Evolutionary conservation across 2,113 vertebrate species (phyloP), one percentile per base, ranked within the genome.

Genomic region (Onychostoma macrolepis): DNA sequence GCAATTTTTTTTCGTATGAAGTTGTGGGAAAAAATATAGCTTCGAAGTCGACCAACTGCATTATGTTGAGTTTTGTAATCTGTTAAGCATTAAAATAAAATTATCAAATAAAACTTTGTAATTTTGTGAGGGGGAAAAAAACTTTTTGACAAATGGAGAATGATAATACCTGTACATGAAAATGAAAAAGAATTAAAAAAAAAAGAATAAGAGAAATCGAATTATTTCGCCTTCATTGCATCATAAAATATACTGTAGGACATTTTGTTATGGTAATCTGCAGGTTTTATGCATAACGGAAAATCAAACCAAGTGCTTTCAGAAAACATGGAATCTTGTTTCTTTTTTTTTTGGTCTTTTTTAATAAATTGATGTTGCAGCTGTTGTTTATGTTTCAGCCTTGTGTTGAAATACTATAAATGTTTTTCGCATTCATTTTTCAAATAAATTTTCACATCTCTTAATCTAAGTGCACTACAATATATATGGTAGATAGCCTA

Each of bases 21-120:
- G 15, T 74, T 91, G 88, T 93, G 89, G 89, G 15, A 6, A 36
- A 89, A 91, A 92, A 93, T 92, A 87, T 87, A 89, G 43, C 7
- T 89, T 84, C 86, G 78, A 91, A 69, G 88, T 92, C 91, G 88
- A 90, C 87, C 92, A 92, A 85, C 90, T 79, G 88, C 77, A 92
- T 86, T 91, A 81, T 89, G 50, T 89, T 86, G 80, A 78, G 13
- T 81, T 26, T 15, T 76, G 11, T 81, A 80, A 8, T 67, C 10
- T 80, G n/a, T 56, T 26, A 26, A 74, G 28, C 30, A 79, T 53
- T 77, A 4, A 38, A 1, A 19, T 48, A 28, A 77, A n/a, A 50
- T 15, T 1, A n/a, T 36, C 19, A 24, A 53, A 36, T n/a, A 24
- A 48, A 17, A 76, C 26, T 13, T 6, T 1, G 11, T 76, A 8